phyloP scores from a whole-genome alignment of 1,140 invertebrate genomes.

The Stegodyphus dumicola region DNA sequence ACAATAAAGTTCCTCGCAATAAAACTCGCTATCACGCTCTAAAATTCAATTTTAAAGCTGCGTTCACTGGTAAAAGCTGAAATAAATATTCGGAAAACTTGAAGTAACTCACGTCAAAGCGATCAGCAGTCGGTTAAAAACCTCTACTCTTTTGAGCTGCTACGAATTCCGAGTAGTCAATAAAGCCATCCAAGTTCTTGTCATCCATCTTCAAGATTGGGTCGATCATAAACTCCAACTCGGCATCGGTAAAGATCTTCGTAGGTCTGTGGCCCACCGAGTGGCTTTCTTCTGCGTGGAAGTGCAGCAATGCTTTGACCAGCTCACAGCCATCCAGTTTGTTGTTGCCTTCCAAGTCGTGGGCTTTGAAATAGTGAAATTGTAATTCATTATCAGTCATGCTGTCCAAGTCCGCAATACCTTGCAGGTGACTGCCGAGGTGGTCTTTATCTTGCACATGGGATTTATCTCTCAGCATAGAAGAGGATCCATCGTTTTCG shows the following conservation, averaged over 20 bases:
- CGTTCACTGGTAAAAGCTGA: too few species aligned
- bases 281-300: background rate
- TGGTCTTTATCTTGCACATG: too few species aligned
- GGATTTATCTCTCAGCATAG: too few species aligned
- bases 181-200: conserved; percentile 88
- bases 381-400: background rate
- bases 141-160: conserved; percentile 76
- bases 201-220: conserved; percentile 94
- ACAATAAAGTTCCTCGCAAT: too few species aligned
- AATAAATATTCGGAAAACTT: too few species aligned
- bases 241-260: conserved; percentile 90
- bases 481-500: too few species aligned
- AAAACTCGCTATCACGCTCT: too few species aligned
- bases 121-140: conserved; percentile 47
- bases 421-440: too few species aligned
- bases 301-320: background rate
- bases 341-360: background rate
- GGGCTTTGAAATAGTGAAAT: background rate
- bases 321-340: background rate
- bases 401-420: background rate
- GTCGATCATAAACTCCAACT: conserved; percentile 89
- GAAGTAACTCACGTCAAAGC: background rate
- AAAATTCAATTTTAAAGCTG: too few species aligned
- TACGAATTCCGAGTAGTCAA: conserved; percentile 96
- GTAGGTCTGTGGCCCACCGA: conserved; percentile 66